phyloP scores from a whole-genome alignment of 2,113 vertebrate species.

The Speoplatyrhinus poulsoni region DNA sequence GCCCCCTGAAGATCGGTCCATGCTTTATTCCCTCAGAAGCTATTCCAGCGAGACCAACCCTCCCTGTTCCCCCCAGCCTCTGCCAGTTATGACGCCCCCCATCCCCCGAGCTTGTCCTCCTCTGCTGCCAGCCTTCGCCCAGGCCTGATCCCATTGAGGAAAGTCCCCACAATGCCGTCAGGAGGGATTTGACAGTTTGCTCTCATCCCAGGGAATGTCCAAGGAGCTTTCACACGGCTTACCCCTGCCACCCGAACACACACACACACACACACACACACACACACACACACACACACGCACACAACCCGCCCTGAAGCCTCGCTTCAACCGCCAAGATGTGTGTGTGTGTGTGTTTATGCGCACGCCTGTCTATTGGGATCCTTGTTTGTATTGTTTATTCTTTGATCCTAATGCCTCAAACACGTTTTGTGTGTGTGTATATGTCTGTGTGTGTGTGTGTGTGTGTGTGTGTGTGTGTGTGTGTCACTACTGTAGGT shows the following conservation, averaged over 20 bases:
- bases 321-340: not conserved
- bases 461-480: not conserved
- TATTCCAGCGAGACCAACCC: slow-evolving; percentile 12
- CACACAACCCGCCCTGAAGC: not conserved
- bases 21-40: too few relatives aligned
- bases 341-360: not conserved
- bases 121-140: slow-evolving; percentile 51
- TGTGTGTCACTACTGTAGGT: not conserved
- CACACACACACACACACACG: too few relatives aligned
- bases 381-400: not conserved
- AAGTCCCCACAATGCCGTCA: slow-evolving; percentile 39
- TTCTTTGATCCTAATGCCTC: not conserved
- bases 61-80: not conserved
- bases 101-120: slow-evolving; percentile 56
- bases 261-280: too few relatives aligned
- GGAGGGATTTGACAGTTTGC: slow-evolving; percentile 55
- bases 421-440: not conserved
- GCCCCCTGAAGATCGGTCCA: too few relatives aligned
- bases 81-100: slow-evolving; percentile 36
- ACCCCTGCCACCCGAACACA: not conserved
- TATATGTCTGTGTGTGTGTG: not conserved
- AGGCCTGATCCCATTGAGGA: slow-evolving; percentile 60
- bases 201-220: slow-evolving; percentile 57
- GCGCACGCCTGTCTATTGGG: not conserved
- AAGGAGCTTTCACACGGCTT: slow-evolving; percentile 54